Evolutionary conservation across 2,888 invertebrate species (phyloP), one percentile per base, ranked within the genome.

Genomic region (Hoplodrina ambigua): DNA sequence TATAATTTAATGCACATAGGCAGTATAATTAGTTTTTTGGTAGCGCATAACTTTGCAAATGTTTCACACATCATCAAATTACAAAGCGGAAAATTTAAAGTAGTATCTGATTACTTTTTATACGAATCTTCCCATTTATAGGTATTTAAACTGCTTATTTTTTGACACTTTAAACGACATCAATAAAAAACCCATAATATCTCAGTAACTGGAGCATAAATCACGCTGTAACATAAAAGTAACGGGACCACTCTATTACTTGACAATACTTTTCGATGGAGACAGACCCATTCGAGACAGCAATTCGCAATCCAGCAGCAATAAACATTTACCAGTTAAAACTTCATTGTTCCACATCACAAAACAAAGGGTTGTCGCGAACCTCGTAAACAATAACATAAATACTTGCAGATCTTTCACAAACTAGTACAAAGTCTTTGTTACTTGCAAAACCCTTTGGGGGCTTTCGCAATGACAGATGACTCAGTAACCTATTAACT

Each of bases 361-460:
- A 88, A 89, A 88, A 92, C 91, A 93, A 92, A 92, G 92, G 90
- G 89, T 90, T 87, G 86, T 87, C 85, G 83, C 80, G 71, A 78
- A 83, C 67, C 82, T 84, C 76, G 90, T 89, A 89, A 91, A 92
- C 88, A 89, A 87, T 87, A 88, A 89, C 87, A 89, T 85, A 87
- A 91, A 89, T 89, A 90, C 86, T 86, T 81, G 83, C 79, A 83
- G 86, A 87, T 89, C 88, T 90, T 88, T 88, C 84, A 83, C 84
- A 83, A 84, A 85, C 82, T 74, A 57, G 49, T 74, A 73, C 80
- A 84, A 85, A 84, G 86, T 83, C 88, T 89, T 89, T 89, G 90
- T 90, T 85, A 74, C 61, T 81, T 44, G 65, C 74, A 75, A n/a
- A 85, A 87, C 87, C 89, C 89, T 88, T 87, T 88, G 84, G 84